Evolutionary conservation across 2,888 invertebrate genomes (phyloP), one percentile per base, ranked within the genome.

Genomic region (Drosophila ustulata): DNA sequence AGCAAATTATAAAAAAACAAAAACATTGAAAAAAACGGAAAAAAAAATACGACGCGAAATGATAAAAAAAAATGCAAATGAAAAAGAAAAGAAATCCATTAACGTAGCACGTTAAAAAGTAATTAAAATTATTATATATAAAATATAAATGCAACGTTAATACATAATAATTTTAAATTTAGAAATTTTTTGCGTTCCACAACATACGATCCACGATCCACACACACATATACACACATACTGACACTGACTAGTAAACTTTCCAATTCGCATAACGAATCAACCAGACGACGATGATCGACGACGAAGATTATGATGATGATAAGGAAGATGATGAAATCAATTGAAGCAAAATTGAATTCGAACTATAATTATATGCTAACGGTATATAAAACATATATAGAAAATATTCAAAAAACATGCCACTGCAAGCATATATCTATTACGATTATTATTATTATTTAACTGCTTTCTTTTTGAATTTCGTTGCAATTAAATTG

Each of bases 261-360:
- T 75, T 75, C 78, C 75, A 75, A 77, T 77, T 75, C 78, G 78
- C 75, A 72, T 75, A 77, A 75, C 78, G 78, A 75, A 75, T 77
- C 75, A 70, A 71, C 39, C 62, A 59, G 13, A 37, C 28, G 11
- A 55, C 30, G 11, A 55, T 2, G 28, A 43, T 6, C n/a, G 11
- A 55, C 3, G 30, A 45, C 2, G 30, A 56, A 13, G 23, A 45
- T 18, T 18, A 18, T 11, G 23, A 45, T 25, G 45, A 45, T 45
- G 25, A 45, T 45, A 25, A 45, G 25, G 25, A 45, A 25, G 11
- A 56, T 39, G 39, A 45, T 56, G 34, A 56, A 56, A 56, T 56
- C n/a, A 45, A 63, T 64, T 64, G 56, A 75, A 61, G 34, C 45
- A 41, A 70, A 75, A 70, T 70, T 75, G 41, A 53, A 77, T 67